These are phyloP conservation scores for Andrena bucephala DNA, from an alignment of 2,888 invertebrate genomes.

Conservation along the genomic window DNA sequence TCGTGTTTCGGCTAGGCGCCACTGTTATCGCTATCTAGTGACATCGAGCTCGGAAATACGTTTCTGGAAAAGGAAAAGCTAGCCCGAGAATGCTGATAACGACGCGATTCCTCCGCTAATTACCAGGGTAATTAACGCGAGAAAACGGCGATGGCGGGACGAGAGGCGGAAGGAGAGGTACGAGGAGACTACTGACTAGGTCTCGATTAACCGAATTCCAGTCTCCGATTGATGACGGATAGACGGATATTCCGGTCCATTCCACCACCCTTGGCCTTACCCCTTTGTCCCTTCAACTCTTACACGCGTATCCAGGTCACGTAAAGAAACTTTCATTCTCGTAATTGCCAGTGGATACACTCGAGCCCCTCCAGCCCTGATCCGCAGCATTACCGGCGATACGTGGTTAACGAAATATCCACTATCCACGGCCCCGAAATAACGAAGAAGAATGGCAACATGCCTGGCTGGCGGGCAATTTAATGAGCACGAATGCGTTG, in stretches of 20 bases:
- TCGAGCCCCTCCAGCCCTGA: neutral
- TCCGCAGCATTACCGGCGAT: constrained; percentile 4
- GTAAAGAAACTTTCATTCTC: constrained; percentile 52
- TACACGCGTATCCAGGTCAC: constrained; percentile 24
- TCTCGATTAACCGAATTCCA: constrained; percentile 25
- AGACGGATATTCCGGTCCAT: neutral
- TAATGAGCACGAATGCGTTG: constrained; percentile 10
- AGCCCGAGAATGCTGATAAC: constrained; percentile 31
- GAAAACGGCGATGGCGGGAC: neutral
- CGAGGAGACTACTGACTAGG: neutral
- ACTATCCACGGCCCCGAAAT: constrained; percentile 31
- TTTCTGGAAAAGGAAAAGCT: constrained; percentile 16
- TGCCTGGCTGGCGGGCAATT: constrained; percentile 4
- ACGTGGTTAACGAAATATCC: constrained; percentile 29
- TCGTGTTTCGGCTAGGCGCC: neutral
- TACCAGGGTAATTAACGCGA: constrained; percentile 46
- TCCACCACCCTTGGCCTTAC: neutral
- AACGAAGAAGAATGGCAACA: constrained; percentile 43
- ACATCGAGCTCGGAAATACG: neutral
- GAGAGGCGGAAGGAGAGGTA: neutral
- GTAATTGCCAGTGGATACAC: constrained; percentile 46
- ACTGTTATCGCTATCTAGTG: neutral
- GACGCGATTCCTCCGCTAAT: constrained; percentile 32
- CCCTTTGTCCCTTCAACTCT: neutral
- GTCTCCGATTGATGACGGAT: constrained; percentile 3